These are phyloP conservation scores for Zelostemma sp. DNA, from an alignment of 1,140 invertebrate genomes.

Conservation along the genomic window DNA sequence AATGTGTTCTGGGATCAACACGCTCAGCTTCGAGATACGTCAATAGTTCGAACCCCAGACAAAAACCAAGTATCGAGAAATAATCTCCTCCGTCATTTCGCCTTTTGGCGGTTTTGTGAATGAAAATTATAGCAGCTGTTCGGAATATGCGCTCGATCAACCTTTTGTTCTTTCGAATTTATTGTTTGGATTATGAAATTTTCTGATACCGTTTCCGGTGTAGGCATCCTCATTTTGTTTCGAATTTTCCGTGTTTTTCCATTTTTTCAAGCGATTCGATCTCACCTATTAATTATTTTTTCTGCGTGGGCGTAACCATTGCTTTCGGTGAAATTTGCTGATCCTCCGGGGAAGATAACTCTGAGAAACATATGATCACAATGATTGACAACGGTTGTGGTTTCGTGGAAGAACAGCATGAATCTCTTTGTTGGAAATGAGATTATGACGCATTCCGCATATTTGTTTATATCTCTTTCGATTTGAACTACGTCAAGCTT, in stretches of 20 bases:
- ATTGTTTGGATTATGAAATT: too few relatives aligned
- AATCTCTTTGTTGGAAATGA: too few relatives aligned
- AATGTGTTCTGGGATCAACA: conserved; percentile 73
- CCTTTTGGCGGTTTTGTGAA: conserved; percentile 74
- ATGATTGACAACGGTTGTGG: conserved; percentile 3
- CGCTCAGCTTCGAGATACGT: conserved; percentile 77
- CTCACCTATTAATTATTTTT: conserved; percentile 73
- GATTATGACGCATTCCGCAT: too few relatives aligned
- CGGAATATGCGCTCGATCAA: too few relatives aligned
- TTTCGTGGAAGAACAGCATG: too few relatives aligned
- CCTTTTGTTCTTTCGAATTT: too few relatives aligned
- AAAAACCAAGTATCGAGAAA: conserved; percentile 91
- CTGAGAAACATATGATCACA: conserved; percentile 62
- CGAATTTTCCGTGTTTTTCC: too few relatives aligned
- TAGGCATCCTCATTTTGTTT: too few relatives aligned
- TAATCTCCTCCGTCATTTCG: conserved; percentile 79
- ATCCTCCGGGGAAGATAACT: conserved; percentile 83
- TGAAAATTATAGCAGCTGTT: conserved; percentile 13
- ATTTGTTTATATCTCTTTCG: too few relatives aligned
- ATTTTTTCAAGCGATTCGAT: not conserved
- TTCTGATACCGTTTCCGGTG: too few relatives aligned
- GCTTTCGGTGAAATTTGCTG: conserved; percentile 74
- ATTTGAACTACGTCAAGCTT: too few relatives aligned
- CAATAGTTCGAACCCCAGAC: conserved; percentile 89
- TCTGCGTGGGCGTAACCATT: conserved; percentile 83